These are phyloP conservation scores for Augiades crinisus DNA, from an alignment of 2,888 invertebrate genomes.

Conservation along the genomic window DNA sequence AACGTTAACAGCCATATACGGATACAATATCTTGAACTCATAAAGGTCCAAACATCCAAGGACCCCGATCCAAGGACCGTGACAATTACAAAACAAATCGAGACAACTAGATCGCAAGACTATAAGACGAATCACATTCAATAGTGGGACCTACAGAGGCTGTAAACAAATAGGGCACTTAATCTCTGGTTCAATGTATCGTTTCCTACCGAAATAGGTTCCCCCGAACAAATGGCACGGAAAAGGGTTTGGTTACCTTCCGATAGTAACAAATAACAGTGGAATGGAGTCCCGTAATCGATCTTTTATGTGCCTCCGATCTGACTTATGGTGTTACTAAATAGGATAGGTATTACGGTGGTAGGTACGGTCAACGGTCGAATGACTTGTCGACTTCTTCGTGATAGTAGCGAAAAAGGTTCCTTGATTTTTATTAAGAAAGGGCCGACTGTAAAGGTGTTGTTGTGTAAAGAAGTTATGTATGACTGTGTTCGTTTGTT, in stretches of 20 bases:
- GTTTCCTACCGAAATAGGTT: constrained; percentile 59
- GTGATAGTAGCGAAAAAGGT: too few species aligned
- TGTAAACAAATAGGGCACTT: constrained; percentile 66
- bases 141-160: constrained; percentile 24
- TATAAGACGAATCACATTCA: constrained; percentile 26
- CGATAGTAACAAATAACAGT: constrained; percentile 63
- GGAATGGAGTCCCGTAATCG: constrained; percentile 52
- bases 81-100: constrained; percentile 19
- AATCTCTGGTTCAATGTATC: constrained; percentile 73
- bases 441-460: too few species aligned
- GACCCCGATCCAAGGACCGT: neutral
- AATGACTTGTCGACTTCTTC: neutral
- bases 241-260: constrained; percentile 64
- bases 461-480: too few species aligned
- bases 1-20: too few species aligned
- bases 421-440: too few species aligned
- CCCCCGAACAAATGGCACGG: constrained; percentile 65
- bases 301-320: constrained; percentile 36
- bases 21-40: too few species aligned
- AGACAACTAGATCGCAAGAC: constrained; percentile 13
- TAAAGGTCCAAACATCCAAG: too few species aligned
- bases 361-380: constrained; percentile 2
- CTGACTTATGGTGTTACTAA: constrained; percentile 22
- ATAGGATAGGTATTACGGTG: constrained; percentile 14
- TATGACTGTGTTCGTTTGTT: too few species aligned